Percentiles rank a stretch among this genome's conserved stretches.
phyloP scores from a whole-genome alignment of 2,113 vertebrate genomes.

The Caloenas nicobarica region DNA sequence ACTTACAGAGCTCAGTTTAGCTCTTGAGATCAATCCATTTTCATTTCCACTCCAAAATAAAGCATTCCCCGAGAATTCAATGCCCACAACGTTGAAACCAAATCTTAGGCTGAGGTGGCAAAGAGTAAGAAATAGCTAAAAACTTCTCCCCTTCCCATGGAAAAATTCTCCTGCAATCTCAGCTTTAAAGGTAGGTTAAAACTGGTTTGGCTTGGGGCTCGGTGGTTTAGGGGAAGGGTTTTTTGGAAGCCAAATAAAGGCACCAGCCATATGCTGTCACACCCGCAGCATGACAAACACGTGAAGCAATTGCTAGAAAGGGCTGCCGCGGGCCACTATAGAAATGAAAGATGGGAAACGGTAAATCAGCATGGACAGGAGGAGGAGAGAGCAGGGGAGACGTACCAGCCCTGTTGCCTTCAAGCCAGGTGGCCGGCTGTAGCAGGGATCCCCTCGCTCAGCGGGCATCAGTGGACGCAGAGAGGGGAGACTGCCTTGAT shows the following conservation, averaged over 20 bases:
- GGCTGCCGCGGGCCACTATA: neutral
- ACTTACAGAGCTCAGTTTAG: neutral
- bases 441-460: neutral
- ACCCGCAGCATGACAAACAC: neutral
- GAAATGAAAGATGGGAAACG: neutral
- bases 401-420: neutral
- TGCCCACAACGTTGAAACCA: accelerated
- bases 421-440: accelerated
- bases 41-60: neutral
- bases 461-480: neutral
- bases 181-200: neutral
- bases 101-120: neutral
- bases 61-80: neutral
- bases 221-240: neutral
- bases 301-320: neutral
- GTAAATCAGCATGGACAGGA: neutral
- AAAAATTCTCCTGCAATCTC: neutral
- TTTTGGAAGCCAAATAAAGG: neutral
- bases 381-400: neutral
- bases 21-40: neutral
- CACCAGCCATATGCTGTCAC: neutral
- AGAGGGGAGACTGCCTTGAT: neutral
- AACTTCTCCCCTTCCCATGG: neutral
- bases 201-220: neutral
- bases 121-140: neutral